Base-by-base conservation (phyloP, 2,113 vertebrate species). In the Phylloscopus whistleri region DNA sequence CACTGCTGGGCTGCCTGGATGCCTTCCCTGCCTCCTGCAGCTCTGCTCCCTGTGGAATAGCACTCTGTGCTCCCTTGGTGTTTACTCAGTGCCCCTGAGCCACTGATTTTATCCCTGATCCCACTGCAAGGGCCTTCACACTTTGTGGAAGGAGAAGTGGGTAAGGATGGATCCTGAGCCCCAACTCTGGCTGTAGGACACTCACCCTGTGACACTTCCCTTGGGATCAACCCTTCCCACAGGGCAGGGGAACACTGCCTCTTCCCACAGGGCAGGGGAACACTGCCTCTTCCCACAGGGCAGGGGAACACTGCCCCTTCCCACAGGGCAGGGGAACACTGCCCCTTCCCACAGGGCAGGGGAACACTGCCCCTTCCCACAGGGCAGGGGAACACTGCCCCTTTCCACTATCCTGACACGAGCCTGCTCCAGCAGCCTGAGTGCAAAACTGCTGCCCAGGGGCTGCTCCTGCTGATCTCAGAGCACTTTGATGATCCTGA, bases 171-270 rank as follows among this genome's bases (percentile, higher is more conserved):
- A 60, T 23, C 33, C 68, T 2, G 16, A 59, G 35, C 46, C 21
- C 58, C 67, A 74, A 14, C 41, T 67, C 35, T 52, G 4, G 70
- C 44, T 6, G 5, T 30, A 39, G 66, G 53, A 49, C 21, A 7
- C 48, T 27, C 1, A 1, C 64, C 16, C 49, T 16, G 4, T 6
- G 67, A 52, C 0, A 0, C 10, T 44, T 31, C 48, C 81, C 51
- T 39, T 20, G 64, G 75, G 43, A 48, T 35, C 39, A 15, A n/a
- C n/a, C n/a, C n/a, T n/a, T n/a, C n/a, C n/a, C n/a, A n/a, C n/a
- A n/a, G n/a, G n/a, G n/a, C n/a, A n/a, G n/a, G n/a, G n/a, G n/a
- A n/a, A n/a, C n/a, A n/a, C n/a, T 37, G 37, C 37, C 37, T 10
- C 37, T 37, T 37, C 37, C 37, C 37, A 37, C 37, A 37, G 37